Evolutionary conservation across 2,888 invertebrate species (phyloP).

Genomic region (Slavum lentiscoides): DNA sequence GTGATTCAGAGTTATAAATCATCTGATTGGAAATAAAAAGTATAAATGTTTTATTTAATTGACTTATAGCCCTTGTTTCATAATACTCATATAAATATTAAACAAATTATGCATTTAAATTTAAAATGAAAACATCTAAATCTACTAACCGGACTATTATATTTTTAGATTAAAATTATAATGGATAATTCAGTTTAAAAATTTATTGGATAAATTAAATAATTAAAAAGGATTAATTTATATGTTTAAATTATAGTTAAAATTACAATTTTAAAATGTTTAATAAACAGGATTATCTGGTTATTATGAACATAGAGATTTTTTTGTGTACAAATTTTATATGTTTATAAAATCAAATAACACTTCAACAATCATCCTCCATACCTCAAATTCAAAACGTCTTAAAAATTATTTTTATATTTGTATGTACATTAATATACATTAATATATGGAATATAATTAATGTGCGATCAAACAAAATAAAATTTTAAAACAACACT

Average conservation of each 20-base stretch:
- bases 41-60: too few relatives aligned
- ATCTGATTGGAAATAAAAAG: too few relatives aligned
- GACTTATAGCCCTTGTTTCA: too few relatives aligned
- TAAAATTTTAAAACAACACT: conserved; percentile 30
- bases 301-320: background rate
- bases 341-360: conserved; percentile 6
- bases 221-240: background rate
- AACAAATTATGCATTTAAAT: too few relatives aligned
- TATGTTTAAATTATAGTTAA: background rate
- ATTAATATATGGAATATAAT: conserved; percentile 3
- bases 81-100: too few relatives aligned
- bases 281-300: background rate
- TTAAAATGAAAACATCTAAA: too few relatives aligned
- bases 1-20: background rate
- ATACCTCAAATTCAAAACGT: background rate
- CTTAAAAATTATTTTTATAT: background rate
- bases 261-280: background rate
- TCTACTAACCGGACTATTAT: too few relatives aligned
- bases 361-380: conserved; percentile 12
- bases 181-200: background rate
- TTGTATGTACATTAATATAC: conserved; percentile 18
- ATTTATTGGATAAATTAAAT: background rate
- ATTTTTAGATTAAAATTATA: background rate
- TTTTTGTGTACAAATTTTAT: background rate
- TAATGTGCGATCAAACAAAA: conserved; percentile 28